Conservation (phyloP, 2,113 vertebrate species). For the Cephalopterus ornatus region DNA sequence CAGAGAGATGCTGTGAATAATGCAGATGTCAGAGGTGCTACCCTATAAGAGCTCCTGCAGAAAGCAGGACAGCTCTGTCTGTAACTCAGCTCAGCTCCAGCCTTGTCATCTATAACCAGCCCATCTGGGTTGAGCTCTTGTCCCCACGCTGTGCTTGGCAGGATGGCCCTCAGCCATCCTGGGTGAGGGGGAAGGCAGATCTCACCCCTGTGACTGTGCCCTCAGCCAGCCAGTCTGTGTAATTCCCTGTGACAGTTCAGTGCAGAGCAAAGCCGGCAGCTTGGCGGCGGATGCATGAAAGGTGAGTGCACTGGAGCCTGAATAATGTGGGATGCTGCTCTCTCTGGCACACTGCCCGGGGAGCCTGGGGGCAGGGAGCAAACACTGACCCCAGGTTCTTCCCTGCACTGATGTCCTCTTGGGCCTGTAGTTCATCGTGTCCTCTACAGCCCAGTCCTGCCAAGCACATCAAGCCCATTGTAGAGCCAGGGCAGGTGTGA, state of each 20-base stretch:
- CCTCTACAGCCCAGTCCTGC: neutral
- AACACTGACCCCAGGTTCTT: neutral
- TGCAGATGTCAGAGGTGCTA: neutral
- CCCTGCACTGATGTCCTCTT: neutral
- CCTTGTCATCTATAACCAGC: neutral
- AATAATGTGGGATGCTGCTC: slow-evolving; percentile 28
- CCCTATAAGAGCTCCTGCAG: neutral
- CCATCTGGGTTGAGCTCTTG: neutral
- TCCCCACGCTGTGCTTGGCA: neutral
- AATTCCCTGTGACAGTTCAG: slow-evolving; percentile 68
- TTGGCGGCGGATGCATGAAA: neutral
- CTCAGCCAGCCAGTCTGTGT: slow-evolving; percentile 23
- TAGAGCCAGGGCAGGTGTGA: neutral
- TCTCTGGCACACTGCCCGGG: neutral
- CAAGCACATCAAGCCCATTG: neutral
- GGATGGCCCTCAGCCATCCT: neutral
- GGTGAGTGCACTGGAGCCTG: slow-evolving; percentile 54
- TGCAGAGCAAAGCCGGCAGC: slow-evolving; percentile 30
- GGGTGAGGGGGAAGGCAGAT: neutral
- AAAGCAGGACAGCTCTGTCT: neutral
- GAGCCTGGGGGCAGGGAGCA: neutral
- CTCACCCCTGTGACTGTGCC: neutral
- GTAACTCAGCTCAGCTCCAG: neutral
- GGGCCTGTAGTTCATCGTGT: neutral
- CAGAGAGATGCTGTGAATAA: neutral